These are phyloP conservation scores for Choristoneura rosaceana DNA, from an alignment of 2,888 invertebrate genomes.

Conservation along the genomic window DNA sequence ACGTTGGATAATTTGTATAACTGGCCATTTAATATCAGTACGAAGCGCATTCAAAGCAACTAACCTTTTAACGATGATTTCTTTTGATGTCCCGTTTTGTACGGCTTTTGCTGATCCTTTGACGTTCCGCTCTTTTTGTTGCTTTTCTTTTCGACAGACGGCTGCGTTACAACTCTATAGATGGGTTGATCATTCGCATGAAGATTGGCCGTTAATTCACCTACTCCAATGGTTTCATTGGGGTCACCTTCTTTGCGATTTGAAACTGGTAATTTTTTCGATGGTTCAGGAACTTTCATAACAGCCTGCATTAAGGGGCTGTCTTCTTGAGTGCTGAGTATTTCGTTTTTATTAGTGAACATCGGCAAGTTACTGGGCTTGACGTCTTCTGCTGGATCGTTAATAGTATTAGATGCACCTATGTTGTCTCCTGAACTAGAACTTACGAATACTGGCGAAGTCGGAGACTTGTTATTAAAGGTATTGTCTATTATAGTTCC, in stretches of 20 bases:
- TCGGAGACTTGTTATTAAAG: constrained; percentile 55
- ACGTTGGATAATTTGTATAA: constrained; percentile 21
- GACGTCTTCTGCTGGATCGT: constrained; percentile 58
- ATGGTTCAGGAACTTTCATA: constrained; percentile 74
- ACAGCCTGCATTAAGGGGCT: constrained; percentile 77
- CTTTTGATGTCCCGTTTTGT: constrained; percentile 76
- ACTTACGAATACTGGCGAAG: constrained; percentile 55
- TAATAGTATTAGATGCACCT: constrained; percentile 56
- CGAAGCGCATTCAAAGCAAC: constrained; percentile 15
- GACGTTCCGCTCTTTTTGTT: constrained; percentile 68
- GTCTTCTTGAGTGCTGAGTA: constrained; percentile 73
- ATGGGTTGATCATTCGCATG: constrained; percentile 81
- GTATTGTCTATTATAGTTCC: constrained; percentile 52
- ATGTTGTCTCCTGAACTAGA: constrained; percentile 56
- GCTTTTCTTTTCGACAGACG: constrained; percentile 73
- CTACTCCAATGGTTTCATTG: constrained; percentile 72
- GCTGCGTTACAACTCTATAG: constrained; percentile 80
- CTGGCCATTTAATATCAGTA: constrained; percentile 18
- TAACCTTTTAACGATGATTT: constrained; percentile 80
- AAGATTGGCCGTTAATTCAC: constrained; percentile 78
- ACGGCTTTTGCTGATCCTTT: constrained; percentile 69
- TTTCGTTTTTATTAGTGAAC: constrained; percentile 71
- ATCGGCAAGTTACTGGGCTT: constrained; percentile 72
- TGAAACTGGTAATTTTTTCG: constrained; percentile 66
- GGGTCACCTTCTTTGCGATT: constrained; percentile 75